Percentiles rank a stretch among this genome's conserved stretches.
These are phyloP conservation scores for Acrobasis repandana DNA, from an alignment of 2,888 invertebrate genomes.

Conservation along the genomic window DNA sequence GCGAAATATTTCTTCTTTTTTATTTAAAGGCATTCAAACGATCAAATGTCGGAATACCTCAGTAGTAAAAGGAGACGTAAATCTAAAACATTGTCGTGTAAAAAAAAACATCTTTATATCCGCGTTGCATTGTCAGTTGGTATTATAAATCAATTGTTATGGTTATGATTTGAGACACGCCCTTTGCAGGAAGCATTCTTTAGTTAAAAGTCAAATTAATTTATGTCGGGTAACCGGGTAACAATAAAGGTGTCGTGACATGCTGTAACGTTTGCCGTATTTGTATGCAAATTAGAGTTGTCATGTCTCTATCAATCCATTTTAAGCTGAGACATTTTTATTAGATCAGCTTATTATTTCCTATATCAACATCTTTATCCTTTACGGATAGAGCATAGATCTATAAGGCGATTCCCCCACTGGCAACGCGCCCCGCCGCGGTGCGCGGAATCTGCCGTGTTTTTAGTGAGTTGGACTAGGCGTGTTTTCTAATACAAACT, in stretches of 20 bases:
- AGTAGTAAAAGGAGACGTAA: neutral
- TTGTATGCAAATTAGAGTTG: slow-evolving; percentile 8
- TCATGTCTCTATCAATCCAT: slow-evolving; percentile 5
- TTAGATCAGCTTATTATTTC: too few species aligned
- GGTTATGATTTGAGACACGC: slow-evolving; percentile 9
- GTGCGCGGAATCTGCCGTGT: too few species aligned
- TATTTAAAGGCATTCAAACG: neutral
- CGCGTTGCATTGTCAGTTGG: slow-evolving; percentile 7
- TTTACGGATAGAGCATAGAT: too few species aligned
- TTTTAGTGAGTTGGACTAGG: too few species aligned
- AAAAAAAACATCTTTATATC: neutral
- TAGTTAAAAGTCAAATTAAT: slow-evolving; percentile 1
- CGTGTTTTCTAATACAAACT: too few species aligned
- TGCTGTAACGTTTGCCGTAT: slow-evolving; percentile 1
- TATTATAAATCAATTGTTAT: slow-evolving; percentile 5
- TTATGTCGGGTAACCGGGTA: slow-evolving; percentile 5
- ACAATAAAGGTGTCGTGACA: slow-evolving; percentile 15
- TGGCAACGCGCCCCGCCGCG: too few species aligned
- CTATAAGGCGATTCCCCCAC: too few species aligned
- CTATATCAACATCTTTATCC: too few species aligned
- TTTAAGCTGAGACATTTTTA: neutral
- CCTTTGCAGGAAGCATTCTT: slow-evolving; percentile 3
- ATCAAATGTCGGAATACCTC: neutral
- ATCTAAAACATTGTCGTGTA: neutral
- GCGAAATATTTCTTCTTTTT: neutral